Conservation (phyloP, 2,888 invertebrate genomes). For the Sarcophaga carnaria region DNA sequence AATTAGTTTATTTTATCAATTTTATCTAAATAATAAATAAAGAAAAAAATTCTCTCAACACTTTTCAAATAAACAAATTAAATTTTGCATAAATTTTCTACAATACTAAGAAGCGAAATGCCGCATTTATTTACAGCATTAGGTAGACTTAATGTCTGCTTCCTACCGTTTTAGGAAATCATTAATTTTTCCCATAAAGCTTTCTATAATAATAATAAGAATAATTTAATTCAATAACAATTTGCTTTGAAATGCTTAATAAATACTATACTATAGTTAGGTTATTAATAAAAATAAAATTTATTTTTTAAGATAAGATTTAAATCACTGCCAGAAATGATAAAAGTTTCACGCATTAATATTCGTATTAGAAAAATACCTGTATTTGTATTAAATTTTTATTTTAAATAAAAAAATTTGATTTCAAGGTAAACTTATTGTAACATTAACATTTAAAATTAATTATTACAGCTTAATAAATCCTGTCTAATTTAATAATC, state of each 20-base stretch:
- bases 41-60: too few relatives aligned
- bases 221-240: slow-evolving; percentile 38
- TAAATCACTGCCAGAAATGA: slow-evolving; percentile 17
- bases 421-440: slow-evolving; percentile 59
- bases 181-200: slow-evolving; percentile 65
- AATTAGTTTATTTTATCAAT: slow-evolving; percentile 39
- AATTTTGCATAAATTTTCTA: slow-evolving; percentile 49
- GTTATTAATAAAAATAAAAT: slow-evolving; percentile 7
- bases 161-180: slow-evolving; percentile 69
- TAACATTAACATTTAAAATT: slow-evolving; percentile 24
- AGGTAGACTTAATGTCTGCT: slow-evolving; percentile 67
- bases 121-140: not conserved
- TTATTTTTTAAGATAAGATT: slow-evolving; percentile 18
- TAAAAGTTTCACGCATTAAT: slow-evolving; percentile 22
- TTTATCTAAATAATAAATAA: slow-evolving; percentile 20
- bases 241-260: slow-evolving; percentile 1
- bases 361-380: slow-evolving; percentile 8
- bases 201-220: slow-evolving; percentile 21
- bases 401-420: not conserved
- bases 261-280: not conserved
- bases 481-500: slow-evolving; percentile 29
- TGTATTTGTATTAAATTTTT: slow-evolving; percentile 22
- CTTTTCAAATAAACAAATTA: not conserved
- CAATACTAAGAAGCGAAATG: slow-evolving; percentile 34
- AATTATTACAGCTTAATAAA: slow-evolving; percentile 44